These are phyloP conservation scores for Pantherophis guttatus DNA, from an alignment of 2,113 vertebrate genomes.

Conservation along the genomic window DNA sequence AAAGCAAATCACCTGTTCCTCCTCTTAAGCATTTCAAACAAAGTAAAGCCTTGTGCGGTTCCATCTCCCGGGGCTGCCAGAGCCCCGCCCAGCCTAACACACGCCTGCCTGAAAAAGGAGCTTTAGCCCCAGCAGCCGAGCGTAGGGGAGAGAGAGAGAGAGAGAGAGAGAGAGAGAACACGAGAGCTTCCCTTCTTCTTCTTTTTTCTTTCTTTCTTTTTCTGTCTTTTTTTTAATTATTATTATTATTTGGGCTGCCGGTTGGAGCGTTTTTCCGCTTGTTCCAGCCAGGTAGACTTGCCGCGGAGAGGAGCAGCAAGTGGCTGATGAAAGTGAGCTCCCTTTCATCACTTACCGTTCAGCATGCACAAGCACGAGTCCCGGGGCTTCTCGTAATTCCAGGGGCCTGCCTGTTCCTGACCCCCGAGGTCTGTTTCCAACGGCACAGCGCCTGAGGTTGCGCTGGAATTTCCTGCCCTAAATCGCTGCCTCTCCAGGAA, in stretches of 20 bases:
- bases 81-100: not conserved
- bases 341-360: slow-evolving; percentile 72
- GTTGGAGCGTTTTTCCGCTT: slow-evolving; percentile 63
- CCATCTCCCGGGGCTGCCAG: slow-evolving; percentile 13
- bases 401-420: slow-evolving; percentile 73
- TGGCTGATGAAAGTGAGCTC: slow-evolving; percentile 67
- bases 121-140: slow-evolving; percentile 68
- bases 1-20: slow-evolving; percentile 44
- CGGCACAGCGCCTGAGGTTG: slow-evolving; percentile 62
- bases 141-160: slow-evolving; percentile 32
- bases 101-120: slow-evolving; percentile 50
- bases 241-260: slow-evolving; percentile 29
- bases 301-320: slow-evolving; percentile 69
- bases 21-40: not conserved
- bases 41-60: slow-evolving; percentile 21
- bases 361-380: slow-evolving; percentile 65
- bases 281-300: slow-evolving; percentile 76
- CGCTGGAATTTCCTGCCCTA: slow-evolving; percentile 73
- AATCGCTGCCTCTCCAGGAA: slow-evolving; percentile 68
- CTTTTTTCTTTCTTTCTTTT: too few species aligned
- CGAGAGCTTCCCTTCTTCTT: slow-evolving; percentile 15
- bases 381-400: slow-evolving; percentile 63
- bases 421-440: slow-evolving; percentile 53
- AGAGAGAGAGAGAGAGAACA: too few species aligned
- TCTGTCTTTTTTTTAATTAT: too few species aligned